These are phyloP conservation scores for Lophotis ruficrista DNA, from an alignment of 2,113 vertebrate genomes.

Conservation along the genomic window DNA sequence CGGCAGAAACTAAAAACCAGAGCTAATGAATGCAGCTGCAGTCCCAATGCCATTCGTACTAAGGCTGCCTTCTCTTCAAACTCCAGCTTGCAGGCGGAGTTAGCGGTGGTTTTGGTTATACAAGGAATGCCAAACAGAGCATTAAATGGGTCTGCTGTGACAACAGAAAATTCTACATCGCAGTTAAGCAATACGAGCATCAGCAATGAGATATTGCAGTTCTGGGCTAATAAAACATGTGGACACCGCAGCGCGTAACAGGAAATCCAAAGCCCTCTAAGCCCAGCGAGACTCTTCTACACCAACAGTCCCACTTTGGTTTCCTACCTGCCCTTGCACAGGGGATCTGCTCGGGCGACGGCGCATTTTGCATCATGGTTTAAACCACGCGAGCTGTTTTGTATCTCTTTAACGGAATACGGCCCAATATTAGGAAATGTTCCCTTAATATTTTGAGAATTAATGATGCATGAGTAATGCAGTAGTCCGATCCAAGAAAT, in stretches of 20 bases:
- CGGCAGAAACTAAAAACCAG: not conserved
- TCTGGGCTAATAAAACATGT: not conserved
- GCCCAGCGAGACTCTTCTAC: not conserved
- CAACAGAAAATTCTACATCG: not conserved
- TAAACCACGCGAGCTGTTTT: not conserved
- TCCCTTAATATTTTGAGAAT: conserved; percentile 41
- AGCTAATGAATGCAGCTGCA: not conserved
- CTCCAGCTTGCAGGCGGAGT: not conserved
- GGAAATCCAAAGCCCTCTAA: not conserved
- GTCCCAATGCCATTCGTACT: not conserved
- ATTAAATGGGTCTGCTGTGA: not conserved
- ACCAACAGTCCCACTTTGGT: not conserved
- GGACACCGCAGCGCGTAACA: too few species aligned
- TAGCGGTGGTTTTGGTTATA: not conserved
- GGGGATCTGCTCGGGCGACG: not conserved
- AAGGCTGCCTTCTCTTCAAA: not conserved
- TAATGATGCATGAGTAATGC: conserved; percentile 54
- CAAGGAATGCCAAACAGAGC: not conserved
- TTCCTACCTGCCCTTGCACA: not conserved
- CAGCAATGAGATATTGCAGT: not conserved
- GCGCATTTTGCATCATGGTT: rapidly evolving
- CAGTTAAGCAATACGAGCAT: not conserved
- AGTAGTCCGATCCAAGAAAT: conserved; percentile 39
- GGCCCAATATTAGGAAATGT: conserved; percentile 8
- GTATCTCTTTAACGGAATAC: not conserved